phyloP scores from a whole-genome alignment of 2,797 vertebrate species.

The Sebastes steindachneri region DNA sequence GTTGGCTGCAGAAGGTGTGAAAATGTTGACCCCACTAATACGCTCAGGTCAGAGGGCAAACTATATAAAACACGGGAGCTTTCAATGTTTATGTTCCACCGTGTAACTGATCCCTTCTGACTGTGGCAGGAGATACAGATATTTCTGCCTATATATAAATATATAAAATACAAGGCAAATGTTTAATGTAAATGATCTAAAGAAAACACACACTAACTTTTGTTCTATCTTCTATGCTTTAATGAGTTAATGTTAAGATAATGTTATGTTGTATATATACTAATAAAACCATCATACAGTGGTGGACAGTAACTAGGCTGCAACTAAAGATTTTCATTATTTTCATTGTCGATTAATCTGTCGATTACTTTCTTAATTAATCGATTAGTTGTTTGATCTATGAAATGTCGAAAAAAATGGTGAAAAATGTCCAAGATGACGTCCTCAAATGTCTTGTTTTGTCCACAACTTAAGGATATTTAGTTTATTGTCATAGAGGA shows the following conservation, averaged over 20 bases:
- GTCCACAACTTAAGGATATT: too few relatives aligned
- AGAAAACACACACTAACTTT: background rate
- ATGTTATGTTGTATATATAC: background rate
- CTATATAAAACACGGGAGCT: slow-evolving; percentile 57
- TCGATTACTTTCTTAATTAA: too few relatives aligned
- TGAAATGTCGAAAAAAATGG: too few relatives aligned
- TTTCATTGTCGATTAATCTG: background rate
- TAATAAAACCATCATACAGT: background rate
- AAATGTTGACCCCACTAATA: slow-evolving; percentile 49
- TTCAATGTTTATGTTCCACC: slow-evolving; percentile 54
- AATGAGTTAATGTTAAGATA: background rate
- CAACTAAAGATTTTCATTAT: background rate
- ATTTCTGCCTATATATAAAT: background rate
- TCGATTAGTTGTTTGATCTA: too few relatives aligned
- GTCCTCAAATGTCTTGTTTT: too few relatives aligned
- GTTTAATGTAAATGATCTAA: background rate
- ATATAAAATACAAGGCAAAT: background rate
- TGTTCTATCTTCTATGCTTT: background rate
- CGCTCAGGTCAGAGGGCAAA: slow-evolving; percentile 39
- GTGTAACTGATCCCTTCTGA: slow-evolving; percentile 44
- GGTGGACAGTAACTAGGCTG: background rate
- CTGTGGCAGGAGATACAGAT: background rate
- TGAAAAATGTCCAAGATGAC: too few relatives aligned
- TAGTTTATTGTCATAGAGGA: too few relatives aligned
- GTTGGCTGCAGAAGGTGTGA: slow-evolving; percentile 52